Evolutionary conservation across 2,113 vertebrate species (phyloP), one percentile per base, ranked within the genome.

Genomic region (Pimephales promelas): DNA sequence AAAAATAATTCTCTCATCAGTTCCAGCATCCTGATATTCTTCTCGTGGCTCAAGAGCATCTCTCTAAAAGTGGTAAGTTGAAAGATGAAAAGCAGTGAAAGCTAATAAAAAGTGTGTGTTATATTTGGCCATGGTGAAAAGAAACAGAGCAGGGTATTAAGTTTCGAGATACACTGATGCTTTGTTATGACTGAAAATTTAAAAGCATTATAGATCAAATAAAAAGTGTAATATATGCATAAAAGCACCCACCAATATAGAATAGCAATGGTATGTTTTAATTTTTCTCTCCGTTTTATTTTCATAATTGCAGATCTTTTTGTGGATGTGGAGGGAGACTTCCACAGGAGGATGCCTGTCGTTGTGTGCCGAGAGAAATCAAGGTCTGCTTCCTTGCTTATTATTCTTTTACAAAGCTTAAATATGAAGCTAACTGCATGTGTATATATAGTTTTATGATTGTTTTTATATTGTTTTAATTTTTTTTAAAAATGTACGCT

Each of bases 1-100:
- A 66, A 34, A 4, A 7, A 49, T 40, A 28, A 0, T 14, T 72
- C n/a, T 62, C 26, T 93, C 93, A 93, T 89, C 94, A 99, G 97
- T 96, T 98, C 96, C 92, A 95, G 92, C 97, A 99, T 87, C 97
- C 97, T 88, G 97, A 98, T 78, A 96, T 99, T 90, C 95, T 99
- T 72, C 90, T 98, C 91, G 88, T 96, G 90, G 96, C 97, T 85
- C 96, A 97, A 92, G 96, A 98, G 90, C 94, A 91, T 88, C 95
- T 99, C 70, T 94, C 94, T 81, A 94, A 91, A 85, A 95, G 93
- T 92, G 91, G 97, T 99, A 95, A 97, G 97, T 94, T 74, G 5
- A 74, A 26, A 74, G 11, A 26, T 52, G 72, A 28, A 75, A 54
- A 54, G 13, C 43, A 18, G n/a, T 73, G 20, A 40, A 45, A 47